Evolutionary conservation across 2,888 invertebrate species (phyloP).

Genomic region (Quadroppia sp.): DNA sequence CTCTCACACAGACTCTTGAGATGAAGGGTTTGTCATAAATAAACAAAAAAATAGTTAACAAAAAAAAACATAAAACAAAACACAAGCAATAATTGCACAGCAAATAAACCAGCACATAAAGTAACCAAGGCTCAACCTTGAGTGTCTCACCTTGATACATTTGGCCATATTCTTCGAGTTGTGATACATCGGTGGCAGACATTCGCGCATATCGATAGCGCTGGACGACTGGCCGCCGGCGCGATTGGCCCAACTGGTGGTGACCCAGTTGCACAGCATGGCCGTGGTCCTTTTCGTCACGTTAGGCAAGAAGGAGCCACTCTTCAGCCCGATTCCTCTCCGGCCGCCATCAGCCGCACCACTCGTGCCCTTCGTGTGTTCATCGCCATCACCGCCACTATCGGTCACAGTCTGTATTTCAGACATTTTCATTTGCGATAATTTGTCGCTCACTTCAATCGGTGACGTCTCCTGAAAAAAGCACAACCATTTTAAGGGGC

Average conservation of each 20-base stretch:
- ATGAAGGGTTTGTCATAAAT: no score
- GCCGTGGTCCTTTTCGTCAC: conserved; percentile 32
- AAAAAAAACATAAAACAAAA: no score
- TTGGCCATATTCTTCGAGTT: conserved; percentile 60
- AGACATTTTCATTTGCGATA: conserved; percentile 33
- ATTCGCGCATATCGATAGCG: conserved; percentile 57
- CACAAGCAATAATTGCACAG: no score
- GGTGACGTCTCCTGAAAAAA: conserved; percentile 36
- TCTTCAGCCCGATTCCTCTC: conserved; percentile 12
- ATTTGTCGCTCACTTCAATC: conserved; percentile 12
- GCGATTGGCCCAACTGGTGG: conserved; percentile 51
- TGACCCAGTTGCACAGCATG: conserved; percentile 34
- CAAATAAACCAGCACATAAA: no score
- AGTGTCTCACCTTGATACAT: conserved; percentile 62
- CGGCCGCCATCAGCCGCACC: no score
- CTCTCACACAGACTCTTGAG: no score
- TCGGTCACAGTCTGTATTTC: conserved; percentile 25
- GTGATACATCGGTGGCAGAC: conserved; percentile 60
- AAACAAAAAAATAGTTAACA: no score
- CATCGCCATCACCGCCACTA: neutral
- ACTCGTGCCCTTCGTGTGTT: no score
- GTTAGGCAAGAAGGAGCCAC: conserved; percentile 20
- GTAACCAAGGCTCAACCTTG: no score
- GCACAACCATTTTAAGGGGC: no score
- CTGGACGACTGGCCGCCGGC: neutral